A percentile compares a stretch with the other conserved stretches of the same genome.
These are phyloP conservation scores for Streptopelia turtur DNA, from an alignment of 2,797 vertebrate species.

Conservation along the genomic window DNA sequence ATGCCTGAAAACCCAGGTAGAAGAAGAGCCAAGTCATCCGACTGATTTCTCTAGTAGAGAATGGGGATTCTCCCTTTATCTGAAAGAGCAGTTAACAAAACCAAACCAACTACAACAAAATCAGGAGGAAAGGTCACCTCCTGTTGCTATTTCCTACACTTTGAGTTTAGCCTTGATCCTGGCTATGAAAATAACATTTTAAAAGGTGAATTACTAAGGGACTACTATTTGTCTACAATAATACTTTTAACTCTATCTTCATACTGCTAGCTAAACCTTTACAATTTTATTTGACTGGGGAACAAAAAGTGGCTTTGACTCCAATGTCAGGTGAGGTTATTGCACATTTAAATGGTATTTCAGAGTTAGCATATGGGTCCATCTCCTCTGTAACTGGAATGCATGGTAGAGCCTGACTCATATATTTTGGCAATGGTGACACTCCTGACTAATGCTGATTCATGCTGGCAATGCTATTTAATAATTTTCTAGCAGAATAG, in stretches of 20 bases:
- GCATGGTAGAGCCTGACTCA: neutral
- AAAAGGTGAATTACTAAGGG: neutral
- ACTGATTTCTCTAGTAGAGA: neutral
- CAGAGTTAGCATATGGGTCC: neutral
- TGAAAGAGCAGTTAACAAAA: neutral
- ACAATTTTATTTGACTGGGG: neutral
- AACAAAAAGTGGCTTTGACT: neutral
- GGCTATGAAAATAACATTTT: neutral
- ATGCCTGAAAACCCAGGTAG: neutral
- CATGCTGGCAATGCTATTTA: neutral
- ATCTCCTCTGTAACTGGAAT: neutral
- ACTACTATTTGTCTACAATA: neutral
- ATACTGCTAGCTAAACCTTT: neutral
- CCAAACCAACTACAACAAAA: neutral
- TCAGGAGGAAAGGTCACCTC: neutral
- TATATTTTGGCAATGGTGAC: neutral
- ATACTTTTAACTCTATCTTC: neutral
- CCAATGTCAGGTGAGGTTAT: neutral
- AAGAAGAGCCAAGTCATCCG: neutral
- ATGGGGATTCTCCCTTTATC: neutral
- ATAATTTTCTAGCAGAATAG: neutral
- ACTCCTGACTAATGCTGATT: conserved; percentile 24
- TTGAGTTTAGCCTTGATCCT: neutral
- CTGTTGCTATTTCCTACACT: neutral
- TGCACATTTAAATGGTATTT: neutral